A percentile compares a stretch with the other conserved stretches of the same genome.
phyloP scores from a whole-genome alignment of 2,888 invertebrate species.

The Dasysyrphus tricinctus region DNA sequence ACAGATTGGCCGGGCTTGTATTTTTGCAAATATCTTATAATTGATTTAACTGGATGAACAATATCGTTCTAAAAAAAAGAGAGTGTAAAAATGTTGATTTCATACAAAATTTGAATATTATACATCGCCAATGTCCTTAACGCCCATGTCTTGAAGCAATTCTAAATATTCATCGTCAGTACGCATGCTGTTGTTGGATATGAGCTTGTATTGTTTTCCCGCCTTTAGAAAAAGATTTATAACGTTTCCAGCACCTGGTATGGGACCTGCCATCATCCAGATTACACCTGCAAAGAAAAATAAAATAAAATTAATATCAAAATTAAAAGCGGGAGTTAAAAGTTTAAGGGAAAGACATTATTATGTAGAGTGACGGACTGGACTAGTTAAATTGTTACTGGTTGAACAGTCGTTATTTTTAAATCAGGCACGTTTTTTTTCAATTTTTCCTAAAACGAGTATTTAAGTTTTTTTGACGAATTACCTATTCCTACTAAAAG shows the following conservation, averaged over 20 bases:
- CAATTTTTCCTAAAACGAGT: too few relatives aligned
- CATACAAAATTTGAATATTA: not conserved
- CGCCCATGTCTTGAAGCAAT: conserved; percentile 78
- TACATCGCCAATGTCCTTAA: conserved; percentile 71
- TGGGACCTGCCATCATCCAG: conserved; percentile 81
- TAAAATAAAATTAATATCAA: not conserved
- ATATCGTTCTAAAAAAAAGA: conserved; percentile 80
- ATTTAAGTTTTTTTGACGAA: too few relatives aligned
- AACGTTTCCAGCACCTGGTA: conserved; percentile 81
- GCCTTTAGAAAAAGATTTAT: conserved; percentile 80
- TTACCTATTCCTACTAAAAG: too few relatives aligned
- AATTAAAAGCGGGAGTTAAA: not conserved
- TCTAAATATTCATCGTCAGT: conserved; percentile 79
- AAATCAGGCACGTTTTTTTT: too few relatives aligned
- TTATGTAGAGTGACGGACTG: too few relatives aligned
- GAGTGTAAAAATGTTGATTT: not conserved
- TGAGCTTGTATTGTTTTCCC: conserved; percentile 83
- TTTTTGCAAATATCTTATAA: conserved; percentile 83
- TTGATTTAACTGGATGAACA: conserved; percentile 83
- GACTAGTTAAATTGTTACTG: too few relatives aligned
- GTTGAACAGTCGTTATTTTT: too few relatives aligned
- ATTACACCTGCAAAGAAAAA: conserved; percentile 82
- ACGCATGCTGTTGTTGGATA: conserved; percentile 83
- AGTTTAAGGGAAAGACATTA: not conserved
- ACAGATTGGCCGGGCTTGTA: conserved; percentile 83